Evolutionary conservation across 1,140 invertebrate species (phyloP).

Genomic region (Achatina immaculata): DNA sequence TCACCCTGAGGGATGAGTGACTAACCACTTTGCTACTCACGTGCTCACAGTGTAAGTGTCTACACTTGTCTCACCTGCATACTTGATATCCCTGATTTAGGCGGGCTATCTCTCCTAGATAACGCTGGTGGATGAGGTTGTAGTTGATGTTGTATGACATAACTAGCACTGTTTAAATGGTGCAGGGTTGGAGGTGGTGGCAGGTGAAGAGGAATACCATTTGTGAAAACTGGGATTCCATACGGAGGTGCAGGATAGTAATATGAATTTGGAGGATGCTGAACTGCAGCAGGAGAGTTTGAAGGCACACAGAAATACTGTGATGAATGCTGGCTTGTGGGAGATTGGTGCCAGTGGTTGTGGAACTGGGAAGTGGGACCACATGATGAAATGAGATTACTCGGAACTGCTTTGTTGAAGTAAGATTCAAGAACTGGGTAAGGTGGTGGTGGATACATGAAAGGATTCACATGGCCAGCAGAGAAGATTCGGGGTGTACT

Average conservation of each 20-base stretch:
- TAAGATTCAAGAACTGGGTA: background rate
- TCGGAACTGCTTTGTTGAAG: background rate
- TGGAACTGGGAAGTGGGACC: background rate
- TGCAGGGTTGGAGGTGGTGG: slow-evolving; percentile 6
- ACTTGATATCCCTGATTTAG: background rate
- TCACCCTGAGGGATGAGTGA: too few species aligned
- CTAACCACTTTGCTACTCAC: too few species aligned
- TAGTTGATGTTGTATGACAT: background rate
- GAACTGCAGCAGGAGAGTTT: background rate
- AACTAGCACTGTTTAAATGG: background rate
- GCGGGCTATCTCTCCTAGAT: background rate
- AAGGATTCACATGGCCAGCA: background rate
- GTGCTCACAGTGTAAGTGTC: too few species aligned
- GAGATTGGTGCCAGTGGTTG: background rate
- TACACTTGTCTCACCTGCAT: background rate
- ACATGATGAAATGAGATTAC: background rate
- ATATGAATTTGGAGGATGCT: background rate
- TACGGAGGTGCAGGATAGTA: background rate
- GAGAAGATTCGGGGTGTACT: background rate
- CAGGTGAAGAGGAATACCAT: slow-evolving; percentile 19
- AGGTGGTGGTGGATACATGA: background rate
- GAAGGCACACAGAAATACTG: background rate
- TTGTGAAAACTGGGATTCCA: background rate
- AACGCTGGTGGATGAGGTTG: background rate
- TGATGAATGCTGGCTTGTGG: background rate